Evolutionary conservation across 2,113 vertebrate species (phyloP), one percentile per base, ranked within the genome.

Genomic region (Gavialis gangeticus): DNA sequence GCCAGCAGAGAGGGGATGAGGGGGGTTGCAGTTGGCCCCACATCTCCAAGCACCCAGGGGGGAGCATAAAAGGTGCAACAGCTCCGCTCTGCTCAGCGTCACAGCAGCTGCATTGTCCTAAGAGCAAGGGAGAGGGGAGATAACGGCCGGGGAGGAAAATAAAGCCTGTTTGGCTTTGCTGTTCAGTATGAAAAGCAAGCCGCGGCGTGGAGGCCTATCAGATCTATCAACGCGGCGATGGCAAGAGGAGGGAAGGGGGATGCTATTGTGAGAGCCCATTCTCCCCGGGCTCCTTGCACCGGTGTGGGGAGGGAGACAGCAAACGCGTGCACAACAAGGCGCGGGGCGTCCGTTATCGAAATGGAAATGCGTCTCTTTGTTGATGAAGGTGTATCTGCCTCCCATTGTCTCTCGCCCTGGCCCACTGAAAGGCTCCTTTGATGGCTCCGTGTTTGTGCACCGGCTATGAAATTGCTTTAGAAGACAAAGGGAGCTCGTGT

Each of bases 401-500:
- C 62, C 87, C 96, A 95, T 97, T 97, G 97, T 97, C 97, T 96
- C 93, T 75, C 4, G 27, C 93, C 58, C 93, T 93, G 95, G 91
- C 87, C 84, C 88, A 2, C 37, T 92, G 92, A 96, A 97, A 95
- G 87, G 94, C 80, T 84, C 85, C 85, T 97, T 96, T 97, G 96
- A 96, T 95, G 96, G 92, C 84, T 82, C 84, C 57, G 24, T 96
- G 94, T 97, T 97, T 97, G 97, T 93, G 95, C 97, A 97, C 25
- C 5, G 4, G 96, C 96, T 97, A 97, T 97, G 97, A 97, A 97
- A 97, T 97, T 97, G 96, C 97, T 91, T 92, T 14, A 22, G 71
- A 89, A 96, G 97, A 97, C 96, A 97, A 97, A 97, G 93, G 92
- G 59, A 84, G 76, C 0, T 3, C 0, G 28, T 79, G 94, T 93